Base-by-base conservation (phyloP, 2,888 invertebrate species). In the Drosophila rellima region DNA sequence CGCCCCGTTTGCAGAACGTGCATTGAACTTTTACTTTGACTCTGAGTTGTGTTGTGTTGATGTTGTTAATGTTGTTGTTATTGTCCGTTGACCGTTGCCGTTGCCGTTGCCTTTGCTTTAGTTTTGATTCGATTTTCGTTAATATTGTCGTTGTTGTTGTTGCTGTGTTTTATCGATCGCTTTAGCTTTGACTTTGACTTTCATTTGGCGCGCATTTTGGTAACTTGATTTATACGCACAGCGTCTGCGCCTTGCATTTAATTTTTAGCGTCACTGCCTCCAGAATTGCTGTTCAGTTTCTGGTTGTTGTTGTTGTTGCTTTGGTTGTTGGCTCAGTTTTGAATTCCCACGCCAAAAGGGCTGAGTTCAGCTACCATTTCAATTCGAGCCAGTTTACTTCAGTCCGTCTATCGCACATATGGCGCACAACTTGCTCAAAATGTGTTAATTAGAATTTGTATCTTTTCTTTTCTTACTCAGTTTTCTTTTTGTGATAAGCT, bases 241-340 rank as follows among this genome's bases (percentile, higher is more conserved):
- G 59, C 52, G 70, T 67, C 79, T 63, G 73, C 64, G 57, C 42
- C 77, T 72, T 80, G 81, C 80, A 77, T 84, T 86, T 70, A 80
- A 82, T 83, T 88, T 83, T 75, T 67, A 71, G 74, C 86, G 89
- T 90, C 82, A 85, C 91, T 78, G 90, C 90, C 90, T 90, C 84
- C 87, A 78, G 77, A 78, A 74, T 59, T 20, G 37, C 31, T 55
- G 29, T 26, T 26, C 51, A 15, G 20, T 15, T 44, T 61, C 13
- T 35, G 23, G 7, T 18, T 63, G 18, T 33, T 63, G 18, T 33
- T 44, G 31, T 37, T 51, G 26, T 13, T 33, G 29, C 44, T 66
- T 13, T 37, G 33, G 45, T 33, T 62, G 42, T 40, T 67, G n/a
- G 20, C 11, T 70, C 42, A 44, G 70, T 63, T 74, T 59, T 64